Evolutionary conservation across 2,888 invertebrate species (phyloP).

Genomic region (Andrena dorsata): DNA sequence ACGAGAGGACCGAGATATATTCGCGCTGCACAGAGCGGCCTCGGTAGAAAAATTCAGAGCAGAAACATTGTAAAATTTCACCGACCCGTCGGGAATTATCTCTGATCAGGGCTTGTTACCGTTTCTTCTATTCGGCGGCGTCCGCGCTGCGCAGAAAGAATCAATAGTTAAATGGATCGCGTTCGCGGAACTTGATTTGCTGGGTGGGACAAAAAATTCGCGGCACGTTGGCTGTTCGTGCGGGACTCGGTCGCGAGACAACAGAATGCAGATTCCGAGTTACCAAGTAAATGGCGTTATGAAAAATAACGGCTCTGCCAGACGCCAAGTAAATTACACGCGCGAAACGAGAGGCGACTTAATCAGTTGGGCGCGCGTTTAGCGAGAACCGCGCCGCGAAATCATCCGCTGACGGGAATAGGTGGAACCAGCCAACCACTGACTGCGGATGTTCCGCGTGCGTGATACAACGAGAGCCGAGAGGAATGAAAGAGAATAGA

Average conservation of each 20-base stretch:
- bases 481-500: neutral
- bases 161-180: conserved; percentile 26
- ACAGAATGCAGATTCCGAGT: conserved; percentile 68
- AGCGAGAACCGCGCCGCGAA: conserved; percentile 12
- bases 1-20: neutral
- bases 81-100: conserved; percentile 12
- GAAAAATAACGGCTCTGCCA: conserved; percentile 58
- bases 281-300: conserved; percentile 62
- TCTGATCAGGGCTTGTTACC: conserved; percentile 1
- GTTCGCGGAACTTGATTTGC: conserved; percentile 8
- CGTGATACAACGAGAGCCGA: conserved; percentile 15
- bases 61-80: conserved; percentile 17
- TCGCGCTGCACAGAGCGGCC: neutral
- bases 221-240: conserved; percentile 21
- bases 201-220: neutral
- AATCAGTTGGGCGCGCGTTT: conserved; percentile 56
- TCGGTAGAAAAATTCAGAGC: conserved; percentile 1
- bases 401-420: conserved; percentile 24
- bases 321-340: conserved; percentile 55
- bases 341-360: conserved; percentile 54
- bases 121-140: too few species aligned
- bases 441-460: conserved; percentile 3
- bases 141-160: neutral
- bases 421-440: neutral
- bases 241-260: conserved; percentile 17